Evolutionary conservation across 2,797 vertebrate species (phyloP).

Genomic region (Eptatretus atami): DNA sequence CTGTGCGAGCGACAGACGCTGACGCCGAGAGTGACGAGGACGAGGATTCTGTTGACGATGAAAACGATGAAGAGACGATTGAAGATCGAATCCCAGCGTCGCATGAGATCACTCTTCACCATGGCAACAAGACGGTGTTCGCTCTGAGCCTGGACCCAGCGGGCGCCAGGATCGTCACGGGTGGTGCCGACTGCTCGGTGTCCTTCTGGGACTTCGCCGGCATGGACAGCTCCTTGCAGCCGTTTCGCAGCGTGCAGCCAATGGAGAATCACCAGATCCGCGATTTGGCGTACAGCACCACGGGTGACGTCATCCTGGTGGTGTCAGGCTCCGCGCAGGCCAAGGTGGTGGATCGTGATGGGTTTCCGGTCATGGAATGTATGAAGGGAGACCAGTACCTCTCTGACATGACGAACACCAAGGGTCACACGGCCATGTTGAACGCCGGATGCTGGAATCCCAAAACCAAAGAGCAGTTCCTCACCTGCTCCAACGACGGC

Average conservation of each 20-base stretch:
- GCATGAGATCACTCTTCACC: slow-evolving; percentile 69
- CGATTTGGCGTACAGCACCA: slow-evolving; percentile 62
- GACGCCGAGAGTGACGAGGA: neutral
- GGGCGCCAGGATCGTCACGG: slow-evolving; percentile 62
- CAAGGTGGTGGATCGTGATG: slow-evolving; percentile 78
- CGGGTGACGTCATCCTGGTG: slow-evolving; percentile 69
- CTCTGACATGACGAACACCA: slow-evolving; percentile 90
- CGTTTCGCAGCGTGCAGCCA: slow-evolving; percentile 65
- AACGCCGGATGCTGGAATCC: slow-evolving; percentile 87
- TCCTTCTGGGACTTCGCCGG: slow-evolving; percentile 96
- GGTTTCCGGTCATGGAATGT: slow-evolving; percentile 85
- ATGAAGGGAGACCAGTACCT: slow-evolving; percentile 93
- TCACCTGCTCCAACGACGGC: slow-evolving; percentile 95
- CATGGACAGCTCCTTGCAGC: slow-evolving; percentile 67
- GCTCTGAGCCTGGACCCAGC: slow-evolving; percentile 61
- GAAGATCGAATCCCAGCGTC: slow-evolving; percentile 38
- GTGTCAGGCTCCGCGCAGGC: slow-evolving; percentile 76
- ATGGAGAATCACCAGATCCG: slow-evolving; percentile 91
- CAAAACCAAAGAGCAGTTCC: slow-evolving; percentile 85
- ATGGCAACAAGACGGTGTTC: slow-evolving; percentile 57
- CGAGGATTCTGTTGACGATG: neutral
- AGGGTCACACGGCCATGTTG: slow-evolving; percentile 97
- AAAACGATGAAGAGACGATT: neutral
- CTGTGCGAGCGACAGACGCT: neutral
- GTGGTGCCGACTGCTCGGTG: slow-evolving; percentile 69